Evolutionary conservation across 2,113 vertebrate genomes (phyloP), one percentile per base, ranked within the genome.

Genomic region (Sylvia atricapilla): DNA sequence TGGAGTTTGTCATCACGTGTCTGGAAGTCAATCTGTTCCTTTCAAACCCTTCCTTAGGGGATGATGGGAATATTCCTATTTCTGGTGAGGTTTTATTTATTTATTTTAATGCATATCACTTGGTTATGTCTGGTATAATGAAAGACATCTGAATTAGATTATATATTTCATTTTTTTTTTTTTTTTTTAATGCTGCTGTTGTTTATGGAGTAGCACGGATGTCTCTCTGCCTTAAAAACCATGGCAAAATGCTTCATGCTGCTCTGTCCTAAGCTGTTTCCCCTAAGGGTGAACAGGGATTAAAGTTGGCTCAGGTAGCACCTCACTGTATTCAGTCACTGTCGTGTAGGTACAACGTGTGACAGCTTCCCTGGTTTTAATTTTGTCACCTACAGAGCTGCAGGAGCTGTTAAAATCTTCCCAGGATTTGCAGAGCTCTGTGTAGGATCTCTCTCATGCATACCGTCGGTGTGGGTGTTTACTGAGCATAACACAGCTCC

Each of bases 401-500:
- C 62, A 89, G 87, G 28, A 76, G 37, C 62, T 91, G 59, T 44
- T 95, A 50, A 93, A 87, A 67, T 35, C 66, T 80, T 63, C 86
- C 76, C 59, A 69, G 80, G 84, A 30, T 44, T 93, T 85, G 39
- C 70, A 95, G 87, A 94, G 39, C 11, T 55, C 55, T 49, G 60
- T 94, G 92, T 80, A 81, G 83, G 64, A 37, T 94, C 44, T 79
- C 63, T 92, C 89, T 96, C 49, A 88, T 81, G 58, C 73, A 79
- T 49, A 53, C 27, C 63, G 41, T 58, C 82, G 46, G 46, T 64
- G 95, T 94, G 93, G 93, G 93, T 96, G 93, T 95, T 96, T 92
- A 82, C 94, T 96, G 94, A 96, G 82, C 73, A 89, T 94, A 89
- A 86, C 87, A 93, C 20, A 90, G 58, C 87, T 96, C 82, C 82